Percentiles rank a stretch among this genome's conserved stretches.
phyloP scores from a whole-genome alignment of 2,888 invertebrate species.

The Acheta domesticus region DNA sequence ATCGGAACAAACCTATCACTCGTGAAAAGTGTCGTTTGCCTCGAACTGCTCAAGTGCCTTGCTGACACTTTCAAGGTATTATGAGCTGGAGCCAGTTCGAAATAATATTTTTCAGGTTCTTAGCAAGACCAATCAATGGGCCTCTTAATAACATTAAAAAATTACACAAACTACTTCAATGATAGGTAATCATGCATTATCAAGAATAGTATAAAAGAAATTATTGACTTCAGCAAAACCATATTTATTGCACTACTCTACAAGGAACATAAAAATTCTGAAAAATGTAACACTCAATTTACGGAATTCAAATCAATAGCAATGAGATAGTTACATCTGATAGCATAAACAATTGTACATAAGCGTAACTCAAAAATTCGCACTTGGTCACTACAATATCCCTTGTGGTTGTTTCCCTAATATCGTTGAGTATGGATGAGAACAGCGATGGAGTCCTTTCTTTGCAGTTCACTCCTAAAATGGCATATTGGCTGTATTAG shows the following conservation, averaged over 20 bases:
- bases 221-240: not conserved
- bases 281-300: conserved; percentile 4
- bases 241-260: conserved; percentile 18
- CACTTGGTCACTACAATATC: not conserved
- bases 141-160: too few species aligned
- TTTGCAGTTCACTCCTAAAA: too few species aligned
- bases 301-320: not conserved
- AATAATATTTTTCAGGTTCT: too few species aligned
- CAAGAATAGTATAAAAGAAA: not conserved
- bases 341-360: conserved; percentile 7
- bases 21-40: too few species aligned
- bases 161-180: too few species aligned
- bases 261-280: conserved; percentile 1
- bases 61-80: too few species aligned
- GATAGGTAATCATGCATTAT: not conserved
- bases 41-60: too few species aligned
- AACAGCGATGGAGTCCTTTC: not conserved
- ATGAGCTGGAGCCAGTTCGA: too few species aligned
- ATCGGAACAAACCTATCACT: too few species aligned
- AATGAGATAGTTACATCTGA: not conserved
- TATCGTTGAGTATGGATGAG: not conserved
- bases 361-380: not conserved
- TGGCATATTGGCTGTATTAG: too few species aligned
- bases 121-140: too few species aligned
- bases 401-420: not conserved